Conservation (phyloP, 2,113 vertebrate species). For the Corythoichthys haematopterus region DNA sequence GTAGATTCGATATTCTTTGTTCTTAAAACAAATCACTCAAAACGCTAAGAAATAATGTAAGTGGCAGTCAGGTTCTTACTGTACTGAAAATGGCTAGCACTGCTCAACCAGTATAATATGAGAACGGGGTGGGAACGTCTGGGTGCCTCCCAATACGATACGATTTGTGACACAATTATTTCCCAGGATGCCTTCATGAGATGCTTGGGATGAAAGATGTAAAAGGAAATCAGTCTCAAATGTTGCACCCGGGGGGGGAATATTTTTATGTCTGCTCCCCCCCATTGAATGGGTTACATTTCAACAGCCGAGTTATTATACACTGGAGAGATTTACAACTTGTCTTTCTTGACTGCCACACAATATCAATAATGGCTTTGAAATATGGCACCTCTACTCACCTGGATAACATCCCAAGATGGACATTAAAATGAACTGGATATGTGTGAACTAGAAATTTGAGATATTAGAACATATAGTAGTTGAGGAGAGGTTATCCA, state of each 20-base stretch:
- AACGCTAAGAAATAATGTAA: no score
- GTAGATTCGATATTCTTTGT: no score
- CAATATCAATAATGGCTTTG: neutral
- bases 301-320: neutral
- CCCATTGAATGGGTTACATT: constrained; percentile 2
- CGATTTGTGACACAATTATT: no score
- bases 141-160: no score
- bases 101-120: no score
- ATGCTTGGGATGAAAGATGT: constrained; percentile 14
- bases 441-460: neutral
- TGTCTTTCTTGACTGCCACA: neutral
- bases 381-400: neutral
- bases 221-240: constrained; percentile 1
- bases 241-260: neutral
- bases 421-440: neutral
- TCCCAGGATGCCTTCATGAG: neutral
- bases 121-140: no score
- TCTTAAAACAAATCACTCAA: no score
- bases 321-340: neutral
- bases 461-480: neutral
- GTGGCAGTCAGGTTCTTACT: no score
- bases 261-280: constrained; percentile 20
- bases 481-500: neutral
- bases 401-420: neutral
- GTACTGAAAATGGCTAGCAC: no score